phyloP scores from a whole-genome alignment of 2,888 invertebrate species.

The Conchocele bisecta region DNA sequence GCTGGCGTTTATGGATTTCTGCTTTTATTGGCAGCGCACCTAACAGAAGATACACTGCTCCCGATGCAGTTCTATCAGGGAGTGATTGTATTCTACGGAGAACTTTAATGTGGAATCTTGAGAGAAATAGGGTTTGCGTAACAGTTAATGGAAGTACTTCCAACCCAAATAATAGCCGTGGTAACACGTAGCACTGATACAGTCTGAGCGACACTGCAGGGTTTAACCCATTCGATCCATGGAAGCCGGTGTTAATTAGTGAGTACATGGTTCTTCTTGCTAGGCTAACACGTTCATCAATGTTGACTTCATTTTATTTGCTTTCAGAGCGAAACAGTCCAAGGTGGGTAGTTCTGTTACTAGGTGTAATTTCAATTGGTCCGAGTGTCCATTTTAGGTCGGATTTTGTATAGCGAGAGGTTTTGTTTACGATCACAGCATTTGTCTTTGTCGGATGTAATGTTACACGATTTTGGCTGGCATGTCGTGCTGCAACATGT shows the following conservation, averaged over 20 bases:
- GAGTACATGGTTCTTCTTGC: not conserved
- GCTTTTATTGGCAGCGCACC: slow-evolving; percentile 19
- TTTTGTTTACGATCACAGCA: too few relatives aligned
- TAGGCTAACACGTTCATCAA: not conserved
- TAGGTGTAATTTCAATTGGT: too few relatives aligned
- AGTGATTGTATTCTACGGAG: slow-evolving; percentile 8
- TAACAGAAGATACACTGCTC: slow-evolving; percentile 2
- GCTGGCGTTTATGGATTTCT: slow-evolving; percentile 20
- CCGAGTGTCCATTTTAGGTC: too few relatives aligned
- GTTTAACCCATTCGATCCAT: slow-evolving; percentile 13
- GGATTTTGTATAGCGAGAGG: too few relatives aligned
- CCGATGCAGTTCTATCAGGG: slow-evolving; percentile 8
- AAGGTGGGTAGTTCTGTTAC: too few relatives aligned
- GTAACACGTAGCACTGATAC: slow-evolving; percentile 12
- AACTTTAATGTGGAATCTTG: slow-evolving; percentile 11
- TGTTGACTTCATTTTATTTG: not conserved
- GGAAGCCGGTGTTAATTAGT: not conserved
- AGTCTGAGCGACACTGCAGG: not conserved
- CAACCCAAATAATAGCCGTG: slow-evolving; percentile 9
- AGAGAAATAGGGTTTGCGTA: not conserved
- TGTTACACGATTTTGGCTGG: too few relatives aligned
- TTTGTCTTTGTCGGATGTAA: too few relatives aligned
- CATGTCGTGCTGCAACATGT: too few relatives aligned
- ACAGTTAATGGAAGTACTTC: slow-evolving; percentile 3
- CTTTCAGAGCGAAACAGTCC: too few relatives aligned